Evolutionary conservation across 2,113 vertebrate genomes (phyloP).

Genomic region (Toxotes jaculatrix): DNA sequence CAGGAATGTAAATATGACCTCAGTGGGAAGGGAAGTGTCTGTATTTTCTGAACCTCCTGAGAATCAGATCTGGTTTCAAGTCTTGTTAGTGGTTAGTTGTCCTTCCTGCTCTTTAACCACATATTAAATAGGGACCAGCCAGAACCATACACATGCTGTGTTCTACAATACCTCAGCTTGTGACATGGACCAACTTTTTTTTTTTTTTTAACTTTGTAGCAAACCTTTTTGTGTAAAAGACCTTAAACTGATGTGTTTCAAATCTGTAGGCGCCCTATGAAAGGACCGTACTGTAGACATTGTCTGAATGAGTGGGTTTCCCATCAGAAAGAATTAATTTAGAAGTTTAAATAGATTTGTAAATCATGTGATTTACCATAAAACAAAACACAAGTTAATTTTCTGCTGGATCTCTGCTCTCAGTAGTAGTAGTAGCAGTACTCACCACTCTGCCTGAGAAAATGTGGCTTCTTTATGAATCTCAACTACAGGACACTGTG

Average conservation of each 20-base stretch:
- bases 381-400: not conserved
- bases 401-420: not conserved
- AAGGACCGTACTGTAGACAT: not conserved
- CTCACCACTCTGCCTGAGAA: not conserved
- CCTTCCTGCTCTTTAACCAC: conserved; percentile 40
- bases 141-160: conserved; percentile 26
- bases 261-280: no score
- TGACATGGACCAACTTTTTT: not conserved
- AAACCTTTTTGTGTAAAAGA: not conserved
- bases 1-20: conserved; percentile 10
- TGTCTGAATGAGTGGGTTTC: not conserved
- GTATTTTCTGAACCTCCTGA: conserved; percentile 1
- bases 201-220: not conserved
- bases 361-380: not conserved
- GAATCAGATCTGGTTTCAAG: conserved; percentile 24
- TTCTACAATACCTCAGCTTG: conserved; percentile 8
- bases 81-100: conserved; percentile 6
- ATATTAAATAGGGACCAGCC: conserved; percentile 12
- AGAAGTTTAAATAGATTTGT: not conserved
- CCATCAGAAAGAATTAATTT: not conserved
- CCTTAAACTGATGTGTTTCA: not conserved
- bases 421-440: not conserved
- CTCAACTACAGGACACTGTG: not conserved
- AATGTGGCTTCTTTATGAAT: not conserved
- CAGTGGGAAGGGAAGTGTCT: not conserved